phyloP scores from a whole-genome alignment of 2,113 vertebrate genomes.

The Anoplopoma fimbria region DNA sequence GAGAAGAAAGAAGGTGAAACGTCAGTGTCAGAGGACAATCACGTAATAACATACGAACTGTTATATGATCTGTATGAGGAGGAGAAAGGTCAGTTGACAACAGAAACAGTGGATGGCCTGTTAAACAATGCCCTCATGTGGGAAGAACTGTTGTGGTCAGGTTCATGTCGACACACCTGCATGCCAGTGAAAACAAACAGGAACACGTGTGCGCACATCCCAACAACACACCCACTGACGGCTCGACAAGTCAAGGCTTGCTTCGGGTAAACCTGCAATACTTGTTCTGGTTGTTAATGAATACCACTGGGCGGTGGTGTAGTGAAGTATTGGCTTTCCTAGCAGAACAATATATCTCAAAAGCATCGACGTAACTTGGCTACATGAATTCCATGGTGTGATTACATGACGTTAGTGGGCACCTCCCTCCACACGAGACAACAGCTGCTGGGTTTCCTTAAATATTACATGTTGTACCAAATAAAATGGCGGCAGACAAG shows the following conservation, averaged over 20 bases:
- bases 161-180: slow-evolving; percentile 52
- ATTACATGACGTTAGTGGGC: neutral
- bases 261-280: slow-evolving; percentile 37
- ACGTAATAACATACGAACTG: neutral
- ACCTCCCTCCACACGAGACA: slow-evolving; percentile 13
- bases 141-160: neutral
- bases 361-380: slow-evolving; percentile 1
- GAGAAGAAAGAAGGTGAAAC: slow-evolving; percentile 16
- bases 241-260: slow-evolving; percentile 29
- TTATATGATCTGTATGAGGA: neutral
- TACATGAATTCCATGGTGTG: neutral
- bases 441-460: slow-evolving; percentile 19
- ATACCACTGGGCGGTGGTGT: neutral
- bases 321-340: neutral
- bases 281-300: slow-evolving; percentile 25
- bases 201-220: slow-evolving; percentile 26
- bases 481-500: neutral
- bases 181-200: slow-evolving; percentile 53
- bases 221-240: neutral
- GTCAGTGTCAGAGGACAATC: slow-evolving; percentile 21
- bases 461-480: neutral
- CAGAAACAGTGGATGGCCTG: slow-evolving; percentile 15
- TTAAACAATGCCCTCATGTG: slow-evolving; percentile 28
- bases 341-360: slow-evolving; percentile 11
- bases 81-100: neutral